Conservation (phyloP, 2,888 invertebrate genomes). For the Syrista parreyssii region DNA sequence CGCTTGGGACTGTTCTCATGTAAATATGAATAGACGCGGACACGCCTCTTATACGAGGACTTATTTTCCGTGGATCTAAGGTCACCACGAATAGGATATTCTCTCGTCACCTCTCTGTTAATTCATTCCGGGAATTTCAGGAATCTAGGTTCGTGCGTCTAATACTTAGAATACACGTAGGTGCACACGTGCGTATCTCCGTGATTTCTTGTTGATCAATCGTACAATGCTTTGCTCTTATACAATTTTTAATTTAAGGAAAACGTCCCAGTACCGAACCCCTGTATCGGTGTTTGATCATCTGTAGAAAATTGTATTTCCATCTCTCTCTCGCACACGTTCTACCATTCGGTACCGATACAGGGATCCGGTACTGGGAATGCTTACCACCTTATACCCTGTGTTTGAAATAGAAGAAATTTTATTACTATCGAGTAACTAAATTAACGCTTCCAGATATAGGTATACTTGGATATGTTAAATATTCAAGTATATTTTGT, state of each 20-base stretch:
- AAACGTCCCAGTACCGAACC: too few relatives aligned
- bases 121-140: not conserved
- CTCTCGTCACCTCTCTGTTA: not conserved
- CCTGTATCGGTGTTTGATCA: too few relatives aligned
- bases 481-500: too few relatives aligned
- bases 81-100: not conserved
- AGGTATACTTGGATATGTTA: not conserved
- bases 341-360: too few relatives aligned
- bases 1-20: not conserved
- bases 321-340: not conserved
- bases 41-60: not conserved
- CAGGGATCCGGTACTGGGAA: not conserved
- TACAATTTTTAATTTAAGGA: not conserved
- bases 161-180: not conserved
- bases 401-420: not conserved
- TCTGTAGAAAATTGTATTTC: not conserved
- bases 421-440: not conserved
- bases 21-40: not conserved
- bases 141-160: not conserved
- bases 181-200: not conserved
- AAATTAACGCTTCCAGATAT: not conserved
- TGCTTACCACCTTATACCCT: not conserved
- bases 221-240: not conserved
- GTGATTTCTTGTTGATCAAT: not conserved
- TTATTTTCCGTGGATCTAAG: too few relatives aligned